Evolutionary conservation across 2,797 vertebrate genomes (phyloP), one percentile per base, ranked within the genome.

Genomic region (Cuculus canorus): DNA sequence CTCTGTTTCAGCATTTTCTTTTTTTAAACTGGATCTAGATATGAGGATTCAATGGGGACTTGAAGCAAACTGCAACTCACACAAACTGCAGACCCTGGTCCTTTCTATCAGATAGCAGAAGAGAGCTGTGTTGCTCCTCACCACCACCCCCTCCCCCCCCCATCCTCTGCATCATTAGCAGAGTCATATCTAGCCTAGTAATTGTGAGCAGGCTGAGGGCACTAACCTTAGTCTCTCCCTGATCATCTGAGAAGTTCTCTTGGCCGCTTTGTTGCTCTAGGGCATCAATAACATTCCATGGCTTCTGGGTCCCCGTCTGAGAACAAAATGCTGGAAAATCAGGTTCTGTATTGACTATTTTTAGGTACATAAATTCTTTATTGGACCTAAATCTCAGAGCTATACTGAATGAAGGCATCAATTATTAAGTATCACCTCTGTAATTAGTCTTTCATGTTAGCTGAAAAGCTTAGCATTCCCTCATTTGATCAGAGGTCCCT

Each of bases 381-480:
- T 92, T 94, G 90, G 69, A 83, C 81, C 60, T 88, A 94, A 92
- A 92, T 82, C 86, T 95, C 88, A 82, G 75, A 86, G 78, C 70
- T 90, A 32, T 63, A 59, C 41, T 82, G 83, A 93, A 92, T 65
- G 37, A 76, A 92, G 45, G 35, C 77, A 95, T 94, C 86, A 96
- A 90, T 95, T 96, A 95, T 95, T 95, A 88, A 95, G 70, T 65
- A 90, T 82, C 25, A 7, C 86, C 68, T 92, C 90, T 70, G 66
- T 84, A 90, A 96, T 93, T 94, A 96, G 93, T 65, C 90, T 96
- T 95, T 94, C 70, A 82, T 83, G 78, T 94, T 90, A 88, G 86
- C 53, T 82, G 88, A 90, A 90, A 90, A 95, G 70, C 72, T 86
- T 68, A 69, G 21, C 70, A 37, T 92, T 93, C 77, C 60, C 30